Evolutionary conservation across 2,888 invertebrate species (phyloP).

Genomic region (Yponomeuta evonymella): DNA sequence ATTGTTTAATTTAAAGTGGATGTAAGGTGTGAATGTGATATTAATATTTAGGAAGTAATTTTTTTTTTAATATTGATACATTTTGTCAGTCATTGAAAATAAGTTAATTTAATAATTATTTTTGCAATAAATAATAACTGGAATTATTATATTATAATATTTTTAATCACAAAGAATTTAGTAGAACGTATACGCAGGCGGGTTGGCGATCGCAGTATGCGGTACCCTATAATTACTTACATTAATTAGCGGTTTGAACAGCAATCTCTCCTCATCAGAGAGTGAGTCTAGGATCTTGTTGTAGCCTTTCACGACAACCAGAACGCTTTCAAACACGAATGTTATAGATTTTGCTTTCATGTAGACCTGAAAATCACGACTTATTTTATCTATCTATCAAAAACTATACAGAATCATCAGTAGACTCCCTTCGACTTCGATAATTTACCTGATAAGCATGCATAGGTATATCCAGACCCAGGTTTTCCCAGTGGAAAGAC

Average conservation of each 20-base stretch:
- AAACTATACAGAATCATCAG: slow-evolving; percentile 12
- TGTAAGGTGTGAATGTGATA: not conserved
- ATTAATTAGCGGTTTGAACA: slow-evolving; percentile 85
- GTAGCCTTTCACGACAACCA: slow-evolving; percentile 83
- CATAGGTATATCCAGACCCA: slow-evolving; percentile 82
- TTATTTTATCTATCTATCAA: not conserved
- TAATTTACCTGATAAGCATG: slow-evolving; percentile 75
- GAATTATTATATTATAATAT: no score
- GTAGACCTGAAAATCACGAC: slow-evolving; percentile 63
- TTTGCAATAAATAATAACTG: not conserved
- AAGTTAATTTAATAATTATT: not conserved
- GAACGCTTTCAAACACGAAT: slow-evolving; percentile 82
- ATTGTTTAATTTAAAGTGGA: not conserved
- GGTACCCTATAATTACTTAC: slow-evolving; percentile 44
- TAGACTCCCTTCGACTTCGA: not conserved
- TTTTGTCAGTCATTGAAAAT: not conserved
- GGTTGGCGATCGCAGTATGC: no score
- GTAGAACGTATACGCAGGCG: not conserved
- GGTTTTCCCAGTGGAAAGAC: slow-evolving; percentile 82
- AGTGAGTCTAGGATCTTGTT: slow-evolving; percentile 86
- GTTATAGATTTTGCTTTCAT: slow-evolving; percentile 74
- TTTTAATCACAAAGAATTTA: slow-evolving; percentile 18
- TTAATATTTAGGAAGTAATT: not conserved
- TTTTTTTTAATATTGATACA: not conserved
- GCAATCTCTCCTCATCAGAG: slow-evolving; percentile 83